Conservation (phyloP, 2,113 vertebrate species). For the Pterocles orientalis region DNA sequence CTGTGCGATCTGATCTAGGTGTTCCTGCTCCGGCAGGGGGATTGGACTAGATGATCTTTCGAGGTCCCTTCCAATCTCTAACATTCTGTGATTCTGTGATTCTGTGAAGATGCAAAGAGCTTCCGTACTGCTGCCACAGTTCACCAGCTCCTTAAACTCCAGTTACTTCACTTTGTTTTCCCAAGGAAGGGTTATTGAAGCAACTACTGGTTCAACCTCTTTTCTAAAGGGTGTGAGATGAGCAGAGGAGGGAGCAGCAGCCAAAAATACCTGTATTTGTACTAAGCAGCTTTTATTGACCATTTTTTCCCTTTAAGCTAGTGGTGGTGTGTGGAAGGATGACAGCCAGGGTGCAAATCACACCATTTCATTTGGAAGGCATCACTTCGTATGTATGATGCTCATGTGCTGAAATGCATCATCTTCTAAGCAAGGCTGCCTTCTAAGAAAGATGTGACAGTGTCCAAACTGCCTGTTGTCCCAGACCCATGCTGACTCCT, state of each 20-base stretch:
- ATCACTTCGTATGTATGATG: fast-evolving
- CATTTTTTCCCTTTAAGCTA: not conserved
- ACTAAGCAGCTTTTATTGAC: not conserved
- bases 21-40: too few species aligned
- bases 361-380: not conserved
- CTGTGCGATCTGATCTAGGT: too few species aligned
- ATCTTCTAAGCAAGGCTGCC: not conserved
- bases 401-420: fast-evolving
- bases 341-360: not conserved
- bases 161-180: not conserved
- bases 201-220: not conserved
- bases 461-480: not conserved
- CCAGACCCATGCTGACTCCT: not conserved
- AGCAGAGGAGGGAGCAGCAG: not conserved
- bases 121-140: not conserved
- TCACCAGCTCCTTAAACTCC: not conserved
- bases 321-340: not conserved
- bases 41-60: too few species aligned
- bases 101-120: not conserved
- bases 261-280: not conserved
- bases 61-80: too few species aligned
- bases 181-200: not conserved
- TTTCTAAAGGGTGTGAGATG: not conserved
- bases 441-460: not conserved
- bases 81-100: too few species aligned